Evolutionary conservation across 2,888 invertebrate genomes (phyloP), one percentile per base, ranked within the genome.

Genomic region (Philopedon plagiatum): DNA sequence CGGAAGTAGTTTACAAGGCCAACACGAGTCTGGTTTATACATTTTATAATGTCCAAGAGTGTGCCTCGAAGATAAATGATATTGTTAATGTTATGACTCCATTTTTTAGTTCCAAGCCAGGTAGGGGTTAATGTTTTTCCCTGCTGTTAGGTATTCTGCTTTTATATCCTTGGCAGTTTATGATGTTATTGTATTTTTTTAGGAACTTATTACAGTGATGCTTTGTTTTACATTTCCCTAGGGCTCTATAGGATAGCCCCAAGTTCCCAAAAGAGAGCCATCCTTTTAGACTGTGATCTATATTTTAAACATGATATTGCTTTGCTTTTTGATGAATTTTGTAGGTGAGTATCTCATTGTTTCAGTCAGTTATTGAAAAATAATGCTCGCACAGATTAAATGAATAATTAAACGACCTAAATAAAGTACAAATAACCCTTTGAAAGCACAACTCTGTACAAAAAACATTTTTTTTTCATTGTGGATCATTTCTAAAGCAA

Each of bases 241-340:
- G 92, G 92, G 1, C 83, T 94, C 23, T 91, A 94, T 82, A 87
- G 89, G 78, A 89, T 94, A 57, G 90, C 93, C 44, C 91, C 92
- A 9, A 71, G 79, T 1, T 82, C 87, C 60, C 89, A 93, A 80
- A 86, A 88, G 23, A 85, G 87, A 75, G 91, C 92, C 13, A 89
- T 93, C 74, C 88, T 94, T 85, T 85, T 94, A 58, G 95, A 95
- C 85, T 91, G 92, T 77, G 95, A 95, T 86, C 89, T 93, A 57
- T 91, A 91, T 84, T 91, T 95, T 83, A 87, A 89, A 76, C 88
- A 88, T 19, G 93, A 93, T 82, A 87, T 94, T 39, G 86, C 87
- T 49, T 84, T 90, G 73, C 85, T 95, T 3, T 91, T 92, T 80
- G 83, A 88, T 11, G 89, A 92, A 79, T 95, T 95, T 81, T 85